Evolutionary conservation across 2,888 invertebrate genomes (phyloP), one percentile per base, ranked within the genome.

Genomic region (Papilio elwesi): DNA sequence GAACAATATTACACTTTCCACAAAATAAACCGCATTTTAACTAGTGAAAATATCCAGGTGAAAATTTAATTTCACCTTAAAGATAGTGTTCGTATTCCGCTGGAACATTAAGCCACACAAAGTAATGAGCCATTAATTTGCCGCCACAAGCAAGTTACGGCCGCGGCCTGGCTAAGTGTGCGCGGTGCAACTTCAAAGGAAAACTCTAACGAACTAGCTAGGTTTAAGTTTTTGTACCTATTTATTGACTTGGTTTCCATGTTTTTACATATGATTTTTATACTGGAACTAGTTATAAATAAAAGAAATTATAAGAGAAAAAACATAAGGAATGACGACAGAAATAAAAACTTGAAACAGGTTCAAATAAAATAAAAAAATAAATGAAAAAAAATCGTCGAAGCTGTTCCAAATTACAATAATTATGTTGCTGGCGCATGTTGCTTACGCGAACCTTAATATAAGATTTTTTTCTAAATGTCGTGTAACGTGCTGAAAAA

Each of bases 81-180:
- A 68, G 68, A 63, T 68, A 72, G 62, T 68, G 68, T 53, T 62
- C 59, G 62, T 72, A 62, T 72, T 62, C 59, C 59, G 59, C 48
- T 43, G 13, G 47, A 68, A 62, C 67, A 68, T 72, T 68, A 67
- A 68, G 68, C 43, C 53, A 53, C 63, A 53, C 53, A 63, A 68
- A 72, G 71, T 72, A 67, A 68, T 63, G 71, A 66, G 71, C 71
- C 68, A 68, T 72, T 72, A 68, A 72, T 72, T 71, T 68, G 53
- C 67, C 26, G 57, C 68, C 68, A 63, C 62, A 63, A 53, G 67
- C 38, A 67, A 72, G 59, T 63, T 63, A 48, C 67, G 52, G 51
- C 43, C 48, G 26, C 64, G 57, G 16, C 53, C 53, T 15, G 38
- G 55, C 47, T 49, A 70, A 63, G 69, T 47, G 12, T 15, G 38